These are phyloP conservation scores for Macrostomum cliftonense DNA, from an alignment of 2,888 invertebrate genomes.

Conservation along the genomic window DNA sequence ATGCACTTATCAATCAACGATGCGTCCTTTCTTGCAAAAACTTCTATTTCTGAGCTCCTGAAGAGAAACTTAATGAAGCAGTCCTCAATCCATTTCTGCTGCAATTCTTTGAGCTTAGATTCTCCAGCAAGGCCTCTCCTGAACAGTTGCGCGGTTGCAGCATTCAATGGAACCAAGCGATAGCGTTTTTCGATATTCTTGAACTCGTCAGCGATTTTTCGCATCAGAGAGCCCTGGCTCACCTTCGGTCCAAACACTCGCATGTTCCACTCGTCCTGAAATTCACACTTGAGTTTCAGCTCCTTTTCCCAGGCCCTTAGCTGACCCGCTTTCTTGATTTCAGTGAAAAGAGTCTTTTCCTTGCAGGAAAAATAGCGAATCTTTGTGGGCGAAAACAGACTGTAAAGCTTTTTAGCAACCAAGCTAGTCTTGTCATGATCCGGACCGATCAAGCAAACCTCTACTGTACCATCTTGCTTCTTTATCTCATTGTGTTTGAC, in stretches of 20 bases:
- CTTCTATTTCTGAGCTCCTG: neutral
- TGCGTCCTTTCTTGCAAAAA: neutral
- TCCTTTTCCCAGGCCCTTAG: neutral
- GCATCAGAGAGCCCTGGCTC: neutral
- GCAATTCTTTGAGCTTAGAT: neutral
- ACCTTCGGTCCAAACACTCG: neutral
- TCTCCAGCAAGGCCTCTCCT: neutral
- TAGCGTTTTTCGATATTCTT: neutral
- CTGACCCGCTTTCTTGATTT: neutral
- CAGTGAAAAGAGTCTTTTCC: neutral
- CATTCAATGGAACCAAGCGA: neutral
- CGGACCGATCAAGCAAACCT: neutral
- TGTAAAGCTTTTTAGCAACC: neutral
- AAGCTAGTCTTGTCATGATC: neutral
- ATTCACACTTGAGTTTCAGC: neutral
- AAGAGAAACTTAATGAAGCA: neutral
- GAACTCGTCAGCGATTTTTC: constrained; percentile 1
- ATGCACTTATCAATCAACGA: neutral
- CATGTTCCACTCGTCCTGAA: neutral
- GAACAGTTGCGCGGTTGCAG: neutral
- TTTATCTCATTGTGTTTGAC: neutral
- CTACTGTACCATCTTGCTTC: neutral
- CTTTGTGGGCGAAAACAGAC: neutral
- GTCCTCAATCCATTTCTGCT: neutral
- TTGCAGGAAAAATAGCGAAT: neutral